Conservation (phyloP, 2,888 invertebrate genomes). For the Drosophila pullipes region DNA sequence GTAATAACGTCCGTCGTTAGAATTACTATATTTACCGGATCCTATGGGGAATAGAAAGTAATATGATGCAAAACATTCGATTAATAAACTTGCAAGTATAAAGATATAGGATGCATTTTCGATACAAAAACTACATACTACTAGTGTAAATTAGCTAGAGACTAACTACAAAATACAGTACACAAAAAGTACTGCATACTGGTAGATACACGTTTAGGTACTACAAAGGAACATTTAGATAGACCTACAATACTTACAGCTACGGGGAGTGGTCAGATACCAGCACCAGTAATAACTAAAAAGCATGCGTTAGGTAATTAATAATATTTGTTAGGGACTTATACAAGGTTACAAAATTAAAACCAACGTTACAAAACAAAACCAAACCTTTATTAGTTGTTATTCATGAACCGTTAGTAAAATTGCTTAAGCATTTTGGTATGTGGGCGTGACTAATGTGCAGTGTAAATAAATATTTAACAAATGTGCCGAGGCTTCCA, state of each 20-base stretch:
- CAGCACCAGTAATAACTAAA: slow-evolving; percentile 35
- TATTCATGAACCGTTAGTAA: slow-evolving; percentile 45
- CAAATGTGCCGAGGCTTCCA: slow-evolving; percentile 47
- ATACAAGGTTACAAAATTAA: slow-evolving; percentile 2
- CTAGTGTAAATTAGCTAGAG: slow-evolving; percentile 44
- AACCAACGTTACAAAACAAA: slow-evolving; percentile 7
- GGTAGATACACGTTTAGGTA: slow-evolving; percentile 21
- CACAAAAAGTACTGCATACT: slow-evolving; percentile 26
- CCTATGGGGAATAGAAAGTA: slow-evolving; percentile 60
- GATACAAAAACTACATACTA: slow-evolving; percentile 10
- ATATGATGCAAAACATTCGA: slow-evolving; percentile 49
- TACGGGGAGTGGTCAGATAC: slow-evolving; percentile 32
- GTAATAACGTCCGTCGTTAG: slow-evolving; percentile 65
- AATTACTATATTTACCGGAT: slow-evolving; percentile 76
- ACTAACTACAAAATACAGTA: slow-evolving; percentile 39
- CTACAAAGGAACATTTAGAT: slow-evolving; percentile 30
- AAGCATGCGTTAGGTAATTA: slow-evolving; percentile 26
- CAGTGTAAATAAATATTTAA: slow-evolving; percentile 54
- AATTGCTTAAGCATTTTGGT: slow-evolving; percentile 67
- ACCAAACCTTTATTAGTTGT: slow-evolving; percentile 35
- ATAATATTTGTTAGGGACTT: slow-evolving; percentile 6
- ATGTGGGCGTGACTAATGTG: slow-evolving; percentile 64
- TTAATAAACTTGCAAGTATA: slow-evolving; percentile 54
- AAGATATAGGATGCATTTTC: background rate
- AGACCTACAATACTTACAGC: slow-evolving; percentile 30